Conservation (phyloP, 2,113 vertebrate species). For the Pungitius pungitius region DNA sequence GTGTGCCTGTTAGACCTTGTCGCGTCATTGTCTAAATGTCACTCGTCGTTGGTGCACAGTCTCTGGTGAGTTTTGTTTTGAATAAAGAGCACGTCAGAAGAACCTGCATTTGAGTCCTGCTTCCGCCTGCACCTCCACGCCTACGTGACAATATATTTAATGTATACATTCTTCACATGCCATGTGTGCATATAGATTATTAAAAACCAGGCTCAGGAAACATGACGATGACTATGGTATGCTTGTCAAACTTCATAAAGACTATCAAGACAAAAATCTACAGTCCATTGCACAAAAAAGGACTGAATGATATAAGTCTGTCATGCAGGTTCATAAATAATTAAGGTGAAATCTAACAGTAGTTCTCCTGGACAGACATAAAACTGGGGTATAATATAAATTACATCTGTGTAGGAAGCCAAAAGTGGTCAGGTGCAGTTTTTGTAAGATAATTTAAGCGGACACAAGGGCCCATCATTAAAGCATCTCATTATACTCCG, state of each 20-base stretch:
- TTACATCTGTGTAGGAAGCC: not conserved
- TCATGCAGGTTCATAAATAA: slow-evolving; percentile 58
- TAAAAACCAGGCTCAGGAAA: not conserved
- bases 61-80: too few relatives aligned
- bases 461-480: not conserved
- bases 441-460: not conserved
- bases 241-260: not conserved
- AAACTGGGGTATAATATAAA: not conserved
- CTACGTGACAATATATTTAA: too few relatives aligned
- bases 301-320: slow-evolving; percentile 53
- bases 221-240: not conserved
- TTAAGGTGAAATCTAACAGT: slow-evolving; percentile 44
- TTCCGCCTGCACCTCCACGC: too few relatives aligned
- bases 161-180: not conserved
- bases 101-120: too few relatives aligned
- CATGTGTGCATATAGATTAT: not conserved
- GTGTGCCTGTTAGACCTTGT: too few relatives aligned
- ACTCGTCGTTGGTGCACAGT: too few relatives aligned
- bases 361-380: not conserved
- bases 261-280: slow-evolving; percentile 43
- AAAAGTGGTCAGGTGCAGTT: not conserved
- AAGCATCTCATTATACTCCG: not conserved
- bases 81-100: too few relatives aligned
- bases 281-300: slow-evolving; percentile 33
- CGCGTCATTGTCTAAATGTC: too few relatives aligned